Base-by-base conservation (phyloP, 2,888 invertebrate genomes). In the Macrosiphum euphorbiae region DNA sequence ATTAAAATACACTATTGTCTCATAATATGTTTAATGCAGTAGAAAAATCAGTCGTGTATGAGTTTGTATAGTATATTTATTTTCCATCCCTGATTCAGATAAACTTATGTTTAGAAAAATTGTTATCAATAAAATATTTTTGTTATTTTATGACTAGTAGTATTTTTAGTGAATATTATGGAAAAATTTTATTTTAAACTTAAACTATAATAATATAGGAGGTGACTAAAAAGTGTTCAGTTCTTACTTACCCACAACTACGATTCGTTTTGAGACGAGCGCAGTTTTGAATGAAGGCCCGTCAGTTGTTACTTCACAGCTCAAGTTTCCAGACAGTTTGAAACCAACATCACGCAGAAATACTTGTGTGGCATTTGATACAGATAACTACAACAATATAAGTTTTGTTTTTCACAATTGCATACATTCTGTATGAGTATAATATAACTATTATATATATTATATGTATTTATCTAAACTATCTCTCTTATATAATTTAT, bases 171-270 rank as follows among this genome's bases (percentile, higher is more conserved):
- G 3, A 44, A 26, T 47, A 86, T 86, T 86, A 86, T 47, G 13
- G 5, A 10, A 11, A 47, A 47, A 47, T 86, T 47, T 44, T 47
- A 28, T 78, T 78, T 78, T 8, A 78, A 78, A 78, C 20, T 20
- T 35, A 4, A 47, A 44, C 47, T 28, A 28, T 85, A 67, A 5
- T n/a, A 28, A 86, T 1, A 47, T 28, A 13, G 41, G 1, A 28
- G 1, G 35, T 78, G 47, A 86, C 16, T 47, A 11, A 28, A 47
- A 86, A 28, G 86, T 44, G 35, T 44, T 28, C 26, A 61, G 1
- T 24, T 88, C 10, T 55, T 55, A 95, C 97, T 97, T 96, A 98
- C 98, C 97, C 94, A 98, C 97, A 95, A 98, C 97, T 95, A 97
- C 97, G 96, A 98, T 97, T 95, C 97, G 96, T 52, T 95, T 95